A percentile compares a stretch with the other conserved stretches of the same genome.
phyloP scores from a whole-genome alignment of 2,888 invertebrate genomes.

The Ctenicera cuprea region DNA sequence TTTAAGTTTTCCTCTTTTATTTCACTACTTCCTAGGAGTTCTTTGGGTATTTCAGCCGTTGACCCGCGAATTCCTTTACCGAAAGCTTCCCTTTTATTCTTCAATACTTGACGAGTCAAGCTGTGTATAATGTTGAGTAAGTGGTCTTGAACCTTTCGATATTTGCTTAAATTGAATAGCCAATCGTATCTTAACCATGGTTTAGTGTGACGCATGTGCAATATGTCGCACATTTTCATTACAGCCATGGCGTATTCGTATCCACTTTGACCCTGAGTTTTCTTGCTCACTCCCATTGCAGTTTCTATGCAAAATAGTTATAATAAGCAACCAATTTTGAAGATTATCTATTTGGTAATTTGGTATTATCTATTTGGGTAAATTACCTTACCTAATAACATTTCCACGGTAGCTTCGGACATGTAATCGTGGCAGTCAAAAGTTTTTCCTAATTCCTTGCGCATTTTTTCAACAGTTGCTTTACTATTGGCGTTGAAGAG shows the following conservation, averaged over 20 bases:
- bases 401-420: conserved; percentile 74
- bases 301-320: conserved; percentile 69
- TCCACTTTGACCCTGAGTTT: conserved; percentile 72
- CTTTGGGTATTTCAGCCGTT: conserved; percentile 68
- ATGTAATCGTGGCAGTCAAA: conserved; percentile 75
- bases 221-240: conserved; percentile 76
- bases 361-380: too few species aligned
- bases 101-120: conserved; percentile 83
- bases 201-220: conserved; percentile 74
- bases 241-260: conserved; percentile 76
- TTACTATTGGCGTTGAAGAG: conserved; percentile 73
- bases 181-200: conserved; percentile 71
- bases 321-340: not conserved
- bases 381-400: conserved; percentile 67
- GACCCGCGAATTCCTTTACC: conserved; percentile 72
- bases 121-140: conserved; percentile 86
- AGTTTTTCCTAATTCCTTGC: conserved; percentile 69
- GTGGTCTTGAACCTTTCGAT: conserved; percentile 83
- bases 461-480: conserved; percentile 69
- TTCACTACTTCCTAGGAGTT: conserved; percentile 48
- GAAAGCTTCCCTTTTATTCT: conserved; percentile 78
- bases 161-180: conserved; percentile 73
- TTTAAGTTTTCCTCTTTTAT: too few species aligned
- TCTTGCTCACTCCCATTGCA: conserved; percentile 75
- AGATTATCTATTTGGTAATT: not conserved